Percentiles rank a stretch among this genome's conserved stretches.
Evolutionary conservation across 2,113 vertebrate species (phyloP).

Genomic region (Tor tambroides): DNA sequence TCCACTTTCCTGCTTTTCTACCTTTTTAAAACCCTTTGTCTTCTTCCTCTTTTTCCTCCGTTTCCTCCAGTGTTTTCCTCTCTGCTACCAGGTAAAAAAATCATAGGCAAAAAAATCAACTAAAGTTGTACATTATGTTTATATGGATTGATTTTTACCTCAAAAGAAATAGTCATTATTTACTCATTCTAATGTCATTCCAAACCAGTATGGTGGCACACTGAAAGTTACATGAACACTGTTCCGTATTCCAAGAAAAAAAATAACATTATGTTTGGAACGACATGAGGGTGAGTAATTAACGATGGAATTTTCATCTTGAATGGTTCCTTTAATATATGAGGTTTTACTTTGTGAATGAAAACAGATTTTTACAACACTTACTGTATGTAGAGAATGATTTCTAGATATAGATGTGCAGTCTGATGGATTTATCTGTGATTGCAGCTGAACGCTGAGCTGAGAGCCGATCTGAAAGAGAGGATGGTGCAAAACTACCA

Average conservation of each 20-base stretch:
- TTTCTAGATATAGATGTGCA: background rate
- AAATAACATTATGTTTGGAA: background rate
- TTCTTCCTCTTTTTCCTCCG: constrained; percentile 70
- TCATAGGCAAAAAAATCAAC: background rate
- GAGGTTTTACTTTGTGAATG: background rate
- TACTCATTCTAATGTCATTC: too few relatives aligned
- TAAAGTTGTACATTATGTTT: background rate
- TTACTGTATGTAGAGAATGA: background rate
- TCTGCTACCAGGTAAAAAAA: constrained; percentile 84
- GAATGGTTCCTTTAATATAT: background rate
- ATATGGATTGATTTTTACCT: too few relatives aligned
- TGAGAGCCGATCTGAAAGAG: constrained; percentile 86
- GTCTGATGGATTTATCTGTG: constrained; percentile 7
- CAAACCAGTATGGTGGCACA: too few relatives aligned
- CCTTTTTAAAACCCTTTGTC: constrained; percentile 62
- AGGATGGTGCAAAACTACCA: constrained; percentile 91
- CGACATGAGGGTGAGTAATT: background rate
- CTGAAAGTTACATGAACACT: background rate
- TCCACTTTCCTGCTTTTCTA: constrained; percentile 53
- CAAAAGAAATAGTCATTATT: background rate
- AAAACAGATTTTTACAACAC: background rate
- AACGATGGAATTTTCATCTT: background rate
- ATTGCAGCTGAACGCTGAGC: constrained; percentile 85
- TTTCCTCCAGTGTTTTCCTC: constrained; percentile 83
- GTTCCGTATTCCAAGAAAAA: background rate